Base-by-base conservation (phyloP, 2,888 invertebrate genomes). In the Tetranychus truncatus region DNA sequence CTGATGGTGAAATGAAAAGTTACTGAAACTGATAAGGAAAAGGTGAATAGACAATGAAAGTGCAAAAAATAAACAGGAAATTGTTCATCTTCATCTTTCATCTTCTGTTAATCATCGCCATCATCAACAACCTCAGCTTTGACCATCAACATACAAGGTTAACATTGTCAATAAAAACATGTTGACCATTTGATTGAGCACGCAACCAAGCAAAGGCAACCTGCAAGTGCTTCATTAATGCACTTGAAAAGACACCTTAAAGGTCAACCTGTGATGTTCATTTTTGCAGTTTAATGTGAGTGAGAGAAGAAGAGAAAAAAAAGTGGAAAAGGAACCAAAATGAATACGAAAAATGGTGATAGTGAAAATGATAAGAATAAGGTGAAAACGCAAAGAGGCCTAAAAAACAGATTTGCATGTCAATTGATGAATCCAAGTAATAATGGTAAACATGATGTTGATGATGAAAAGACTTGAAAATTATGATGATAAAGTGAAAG, bases 351-450 rank as follows among this genome's bases (percentile, higher is more conserved):
- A 34, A 34, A 55, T 55, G 55, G 3, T 55, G 55, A 55, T 55
- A 55, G 6, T 55, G 55, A 55, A 1, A 55, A 55, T 15, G 55
- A 55, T 55, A 15, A 9, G 9, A 55, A 55, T 55, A 55, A 55
- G 55, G 55, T 55, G 55, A 55, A 55, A 55, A 55, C 55, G 55
- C 55, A 55, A 55, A 55, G 55, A 55, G 55, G 55, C 55, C 55
- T 55, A 55, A 15, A 24, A 7, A 15, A 55, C 55, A 55, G 9
- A 55, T 55, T 55, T 55, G 55, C 55, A 55, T 55, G 55, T 55
- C 55, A 55, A 55, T 55, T 55, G 55, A 55, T 55, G 55, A 55
- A 55, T 55, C 3, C 9, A 55, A 55, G 55, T 55, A 55, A 55
- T 55, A 55, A 55, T 55, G 15, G 55, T 9, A 55, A 55, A 55